Evolutionary conservation across 1,140 invertebrate species (phyloP), one percentile per base, ranked within the genome.

Genomic region (Sycophila sp.): DNA sequence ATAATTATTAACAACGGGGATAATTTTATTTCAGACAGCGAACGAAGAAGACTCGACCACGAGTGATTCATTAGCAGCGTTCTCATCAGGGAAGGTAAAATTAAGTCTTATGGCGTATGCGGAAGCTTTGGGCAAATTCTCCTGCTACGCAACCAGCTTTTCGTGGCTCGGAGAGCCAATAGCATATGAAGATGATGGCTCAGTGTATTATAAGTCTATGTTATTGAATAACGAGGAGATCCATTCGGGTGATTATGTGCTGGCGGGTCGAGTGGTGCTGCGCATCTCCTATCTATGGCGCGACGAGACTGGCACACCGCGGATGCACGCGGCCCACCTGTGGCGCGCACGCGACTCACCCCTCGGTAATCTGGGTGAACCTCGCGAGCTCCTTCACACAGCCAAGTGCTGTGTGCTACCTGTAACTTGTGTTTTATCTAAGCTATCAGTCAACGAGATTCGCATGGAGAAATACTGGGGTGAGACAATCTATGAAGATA

Each of bases 321-420:
- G 69, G 66, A 65, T 77, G 55, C 84, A 85, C 47, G 83, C 89
- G 90, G 84, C 89, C 89, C 77, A 87, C 88, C 58, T 82, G 56
- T 59, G 76, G 28, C 77, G 92, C 73, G 91, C 92, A 1, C 88
- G 83, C 53, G 92, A 96, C 71, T 95, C 94, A 0, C 88, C 95
- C 66, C 84, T 96, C 13, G 94, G 93, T 2, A 93, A 95, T 83
- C 91, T 92, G 0, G 89, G 91, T 15, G 90, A 95, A 84, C 89
- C 91, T 0, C 83, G 89, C 56, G 94, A 96, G 87, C 78, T 96
- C 19, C 95, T 94, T 86, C 77, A 91, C n/a, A 87, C 89, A 1
- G 90, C 94, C 76, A 89, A 91, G 63, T 96, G 94, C 82, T 89
- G 91, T 69, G 89, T 93, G 69, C 87, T 89, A 36, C 88, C 89